phyloP scores from a whole-genome alignment of 2,113 vertebrate genomes.

The Cettia cetti region DNA sequence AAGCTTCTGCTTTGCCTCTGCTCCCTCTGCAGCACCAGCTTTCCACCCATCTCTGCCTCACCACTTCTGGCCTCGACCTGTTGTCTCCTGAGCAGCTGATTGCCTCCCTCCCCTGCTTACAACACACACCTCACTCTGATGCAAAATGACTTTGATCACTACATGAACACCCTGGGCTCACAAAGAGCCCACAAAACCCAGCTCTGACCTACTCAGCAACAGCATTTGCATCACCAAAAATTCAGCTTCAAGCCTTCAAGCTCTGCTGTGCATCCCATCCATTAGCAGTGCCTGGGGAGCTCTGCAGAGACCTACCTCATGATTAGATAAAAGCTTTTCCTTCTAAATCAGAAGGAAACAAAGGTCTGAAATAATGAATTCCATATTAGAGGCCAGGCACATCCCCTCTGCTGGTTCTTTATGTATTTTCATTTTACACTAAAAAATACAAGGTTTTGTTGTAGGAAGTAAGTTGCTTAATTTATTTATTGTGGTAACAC shows the following conservation, averaged over 20 bases:
- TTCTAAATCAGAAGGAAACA: conserved; percentile 41
- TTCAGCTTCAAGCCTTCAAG: background rate
- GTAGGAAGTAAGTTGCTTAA: background rate
- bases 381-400: background rate
- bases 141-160: background rate
- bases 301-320: background rate
- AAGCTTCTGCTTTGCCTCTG: background rate
- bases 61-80: fast-evolving
- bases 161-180: fast-evolving
- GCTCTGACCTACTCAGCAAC: background rate
- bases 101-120: background rate
- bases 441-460: background rate
- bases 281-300: conserved; percentile 14
- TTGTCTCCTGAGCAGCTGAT: fast-evolving
- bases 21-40: background rate
- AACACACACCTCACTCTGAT: background rate
- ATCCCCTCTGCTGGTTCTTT: background rate
- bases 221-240: background rate
- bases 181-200: background rate
- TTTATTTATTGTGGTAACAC: background rate
- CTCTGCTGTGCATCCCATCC: background rate
- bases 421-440: background rate
- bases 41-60: fast-evolving
- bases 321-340: conserved; percentile 64
- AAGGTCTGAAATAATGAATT: background rate